A percentile compares a stretch with the other conserved stretches of the same genome.
These are phyloP conservation scores for Lophotriccus pileatus DNA, from an alignment of 2,797 vertebrate genomes.

Conservation along the genomic window DNA sequence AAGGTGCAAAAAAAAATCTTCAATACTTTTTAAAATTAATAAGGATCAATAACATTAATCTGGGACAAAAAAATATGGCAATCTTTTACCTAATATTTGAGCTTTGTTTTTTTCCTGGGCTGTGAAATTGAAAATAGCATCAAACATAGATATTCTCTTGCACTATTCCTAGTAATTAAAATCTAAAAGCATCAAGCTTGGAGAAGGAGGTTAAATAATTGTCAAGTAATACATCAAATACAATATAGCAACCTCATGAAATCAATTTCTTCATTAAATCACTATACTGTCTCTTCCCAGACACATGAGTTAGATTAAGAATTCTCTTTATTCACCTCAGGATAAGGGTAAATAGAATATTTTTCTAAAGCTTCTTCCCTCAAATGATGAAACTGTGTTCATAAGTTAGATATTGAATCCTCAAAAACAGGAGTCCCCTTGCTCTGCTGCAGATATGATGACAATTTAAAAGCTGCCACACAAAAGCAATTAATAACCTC, in stretches of 20 bases:
- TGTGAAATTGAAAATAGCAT: neutral
- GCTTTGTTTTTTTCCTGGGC: neutral
- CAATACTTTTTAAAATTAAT: neutral
- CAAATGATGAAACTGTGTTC: neutral
- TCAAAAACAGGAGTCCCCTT: neutral
- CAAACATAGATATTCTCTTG: neutral
- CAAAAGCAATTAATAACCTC: neutral
- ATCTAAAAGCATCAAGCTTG: neutral
- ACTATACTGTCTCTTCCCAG: neutral
- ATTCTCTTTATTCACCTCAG: neutral
- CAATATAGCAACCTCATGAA: neutral
- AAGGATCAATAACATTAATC: neutral
- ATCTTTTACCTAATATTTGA: neutral
- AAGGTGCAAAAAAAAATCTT: neutral
- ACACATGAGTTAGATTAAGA: rapidly evolving
- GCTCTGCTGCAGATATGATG: neutral
- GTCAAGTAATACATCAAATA: neutral
- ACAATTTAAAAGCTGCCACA: rapidly evolving
- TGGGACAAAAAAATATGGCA: neutral
- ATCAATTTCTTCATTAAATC: neutral
- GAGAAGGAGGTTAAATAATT: neutral
- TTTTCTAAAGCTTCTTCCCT: neutral
- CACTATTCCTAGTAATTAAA: neutral
- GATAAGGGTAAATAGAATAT: neutral
- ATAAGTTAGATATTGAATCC: neutral